These are phyloP conservation scores for Hermetia illucens DNA, from an alignment of 1,140 invertebrate genomes.

Conservation along the genomic window DNA sequence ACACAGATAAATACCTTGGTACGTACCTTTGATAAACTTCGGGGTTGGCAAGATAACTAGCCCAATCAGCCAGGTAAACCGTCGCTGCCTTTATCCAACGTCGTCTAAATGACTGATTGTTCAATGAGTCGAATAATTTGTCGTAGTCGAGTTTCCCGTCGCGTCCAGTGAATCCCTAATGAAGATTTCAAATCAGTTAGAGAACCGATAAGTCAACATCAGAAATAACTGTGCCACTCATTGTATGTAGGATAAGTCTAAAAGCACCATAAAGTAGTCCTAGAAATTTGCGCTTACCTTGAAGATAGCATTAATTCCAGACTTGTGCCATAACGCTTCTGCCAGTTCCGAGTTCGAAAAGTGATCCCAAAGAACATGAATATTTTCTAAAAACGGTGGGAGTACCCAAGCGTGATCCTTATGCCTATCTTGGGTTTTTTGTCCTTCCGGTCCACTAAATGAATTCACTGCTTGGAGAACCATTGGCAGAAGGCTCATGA, in stretches of 20 bases:
- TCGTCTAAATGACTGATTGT: conserved; percentile 58
- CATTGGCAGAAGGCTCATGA: conserved; percentile 47
- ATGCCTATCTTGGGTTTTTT: conserved; percentile 43
- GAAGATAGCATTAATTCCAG: conserved; percentile 49
- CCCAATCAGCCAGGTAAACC: conserved; percentile 56
- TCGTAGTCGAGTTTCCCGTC: conserved; percentile 54
- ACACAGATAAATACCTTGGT: conserved; percentile 5
- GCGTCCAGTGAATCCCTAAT: conserved; percentile 39
- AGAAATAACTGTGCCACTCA: background rate
- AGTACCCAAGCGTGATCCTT: conserved; percentile 53
- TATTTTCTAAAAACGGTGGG: conserved; percentile 56
- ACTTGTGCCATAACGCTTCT: conserved; percentile 52
- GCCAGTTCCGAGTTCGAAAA: conserved; percentile 65
- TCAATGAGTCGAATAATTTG: conserved; percentile 55
- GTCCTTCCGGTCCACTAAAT: conserved; percentile 34
- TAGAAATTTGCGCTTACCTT: conserved; percentile 27
- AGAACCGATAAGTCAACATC: too few species aligned
- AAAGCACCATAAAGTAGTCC: too few species aligned
- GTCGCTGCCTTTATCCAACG: conserved; percentile 62
- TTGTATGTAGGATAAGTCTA: too few species aligned
- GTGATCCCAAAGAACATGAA: conserved; percentile 61
- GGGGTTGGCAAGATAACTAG: conserved; percentile 57
- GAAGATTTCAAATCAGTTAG: too few species aligned
- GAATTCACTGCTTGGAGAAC: conserved; percentile 42
- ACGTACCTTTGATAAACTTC: conserved; percentile 51